phyloP scores from a whole-genome alignment of 2,797 vertebrate species.

The Nasua narica region DNA sequence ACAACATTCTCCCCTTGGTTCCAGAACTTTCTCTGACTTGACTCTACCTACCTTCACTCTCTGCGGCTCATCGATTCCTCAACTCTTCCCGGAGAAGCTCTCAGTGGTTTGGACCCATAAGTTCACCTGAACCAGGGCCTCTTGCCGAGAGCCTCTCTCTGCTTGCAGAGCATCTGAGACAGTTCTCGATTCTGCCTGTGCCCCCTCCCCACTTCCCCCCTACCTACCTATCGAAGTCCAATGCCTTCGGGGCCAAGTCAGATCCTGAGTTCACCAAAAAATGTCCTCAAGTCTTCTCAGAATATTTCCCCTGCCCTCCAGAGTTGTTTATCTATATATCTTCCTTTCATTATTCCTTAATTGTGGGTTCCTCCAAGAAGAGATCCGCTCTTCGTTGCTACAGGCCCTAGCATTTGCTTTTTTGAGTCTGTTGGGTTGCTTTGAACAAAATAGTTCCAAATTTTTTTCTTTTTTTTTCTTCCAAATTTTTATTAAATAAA shows the following conservation, averaged over 20 bases:
- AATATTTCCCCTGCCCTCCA: not conserved
- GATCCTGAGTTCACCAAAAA: not conserved
- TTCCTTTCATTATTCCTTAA: not conserved
- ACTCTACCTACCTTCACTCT: not conserved
- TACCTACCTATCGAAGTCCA: not conserved
- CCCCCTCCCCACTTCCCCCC: not conserved
- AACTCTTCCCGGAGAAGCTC: not conserved
- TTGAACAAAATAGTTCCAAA: not conserved
- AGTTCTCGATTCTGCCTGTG: not conserved
- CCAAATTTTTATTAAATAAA: not conserved
- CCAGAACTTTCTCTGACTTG: not conserved
- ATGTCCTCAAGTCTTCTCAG: not conserved
- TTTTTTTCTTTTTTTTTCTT: too few species aligned
- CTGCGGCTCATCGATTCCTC: not conserved
- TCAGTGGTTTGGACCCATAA: not conserved
- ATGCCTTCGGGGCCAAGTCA: not conserved
- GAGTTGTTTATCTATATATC: fast-evolving
- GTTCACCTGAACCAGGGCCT: not conserved
- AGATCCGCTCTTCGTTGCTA: not conserved
- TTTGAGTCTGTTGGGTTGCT: not conserved
- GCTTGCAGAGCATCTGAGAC: not conserved
- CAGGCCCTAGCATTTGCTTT: not conserved
- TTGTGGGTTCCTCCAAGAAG: not conserved
- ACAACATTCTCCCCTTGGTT: not conserved
- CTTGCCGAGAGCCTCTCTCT: not conserved